Base-by-base conservation (phyloP, 2,797 vertebrate genomes). In the Sebastolobus altivelis region DNA sequence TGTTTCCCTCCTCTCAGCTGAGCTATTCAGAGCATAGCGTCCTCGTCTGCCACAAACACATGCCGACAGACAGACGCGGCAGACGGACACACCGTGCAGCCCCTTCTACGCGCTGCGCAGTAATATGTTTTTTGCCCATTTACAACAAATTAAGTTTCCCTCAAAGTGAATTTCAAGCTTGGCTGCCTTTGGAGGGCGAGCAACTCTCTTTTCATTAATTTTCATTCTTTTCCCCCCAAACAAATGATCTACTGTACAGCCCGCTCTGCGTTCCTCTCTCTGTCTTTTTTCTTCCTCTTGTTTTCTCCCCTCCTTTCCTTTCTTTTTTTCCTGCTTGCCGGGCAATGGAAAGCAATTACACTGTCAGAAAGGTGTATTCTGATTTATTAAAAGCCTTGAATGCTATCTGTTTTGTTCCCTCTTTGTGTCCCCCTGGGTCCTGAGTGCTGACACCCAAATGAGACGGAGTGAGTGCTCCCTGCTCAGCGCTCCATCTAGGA, bases 91-190 rank as follows among this genome's bases (percentile, higher is more conserved):
- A 87, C 92, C 49, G 81, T 63, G 80, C 92, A 84, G 88, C 83
- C 88, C 88, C 82, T 86, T 85, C 78, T 54, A 79, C n/a, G 84
- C 84, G 73, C 95, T 94, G 96, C 89, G 93, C 95, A 96, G 96
- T 97, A 98, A 97, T 97, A 97, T 97, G 97, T 97, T 97, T 97
- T 97, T 97, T 96, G 95, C 96, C 96, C 97, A 97, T 98, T 96
- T 98, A 98, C 97, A 97, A 97, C 97, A 98, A 98, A 99, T 99
- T 98, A 98, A 96, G 97, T 97, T 97, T 97, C 94, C 90, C 95
- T 97, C 96, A 98, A 98, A 99, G 96, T 98, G 97, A 97, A 99
- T 98, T 98, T 99, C 97, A 98, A 96, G 97, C 97, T 95, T 96
- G 97, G 95, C 96, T 96, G 97, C 95, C 90, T 97, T 96, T 96